Evolutionary conservation across 2,797 vertebrate genomes (phyloP), one percentile per base, ranked within the genome.

Genomic region (Leptatherina wallacei): DNA sequence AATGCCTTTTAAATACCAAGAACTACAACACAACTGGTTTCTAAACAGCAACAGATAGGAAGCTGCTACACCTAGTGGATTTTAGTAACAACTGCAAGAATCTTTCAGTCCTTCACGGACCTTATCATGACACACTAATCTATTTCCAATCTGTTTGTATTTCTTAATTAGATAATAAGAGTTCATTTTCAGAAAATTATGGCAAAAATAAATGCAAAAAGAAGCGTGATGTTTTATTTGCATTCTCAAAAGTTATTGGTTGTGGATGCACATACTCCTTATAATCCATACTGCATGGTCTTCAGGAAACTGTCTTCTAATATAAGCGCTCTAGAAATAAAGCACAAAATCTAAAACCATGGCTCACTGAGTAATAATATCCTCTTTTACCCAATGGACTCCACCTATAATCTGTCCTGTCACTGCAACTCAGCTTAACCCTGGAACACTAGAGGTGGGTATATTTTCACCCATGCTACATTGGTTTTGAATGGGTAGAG

Each of bases 1-100:
- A 69, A 60, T 58, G 13, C 71, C 38, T 52, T 69, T 74, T 77
- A 69, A 81, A 88, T 69, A 55, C 40, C 11, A 59, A 71, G 56
- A 77, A 80, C 58, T 71, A 38, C 27, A 32, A 44, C 16, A 49
- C 22, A 6, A 2, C n/a, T 60, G n/a, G 10, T 16, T 55, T 35
- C 27, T 11, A 32, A 61, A n/a, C 51, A 42, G 65, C 59, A 85
- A 90, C 52, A 81, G 60, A 80, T 64, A 69, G 87, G 78, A 85
- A 75, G 85, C 78, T 83, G 88, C 89, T 80, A 89, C 90, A 91
- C 65, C 93, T 89, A 89, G 92, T 92, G 93, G 91, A 67, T 18
- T 29, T 30, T 22, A 10, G 11, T 51, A 42, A 70, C 24, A 85
- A 88, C 66, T 84, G 65, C 88, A 84, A 13, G 24, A 61, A 6